These are phyloP conservation scores for Grus americana DNA, from an alignment of 2,113 vertebrate species.

Conservation along the genomic window DNA sequence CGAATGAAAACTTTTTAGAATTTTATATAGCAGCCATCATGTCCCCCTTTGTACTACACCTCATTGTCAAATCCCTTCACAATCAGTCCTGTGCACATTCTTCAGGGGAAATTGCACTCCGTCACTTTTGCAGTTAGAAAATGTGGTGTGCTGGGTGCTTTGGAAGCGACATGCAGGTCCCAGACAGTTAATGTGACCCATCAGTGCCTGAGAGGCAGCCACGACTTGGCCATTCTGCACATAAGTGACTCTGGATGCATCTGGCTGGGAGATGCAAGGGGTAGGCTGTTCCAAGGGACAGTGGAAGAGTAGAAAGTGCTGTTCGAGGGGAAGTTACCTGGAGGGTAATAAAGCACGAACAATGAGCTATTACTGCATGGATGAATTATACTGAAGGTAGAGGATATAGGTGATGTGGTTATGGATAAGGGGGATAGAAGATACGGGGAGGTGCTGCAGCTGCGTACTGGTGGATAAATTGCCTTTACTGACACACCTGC, in stretches of 20 bases:
- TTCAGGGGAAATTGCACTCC: neutral
- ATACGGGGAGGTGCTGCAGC: neutral
- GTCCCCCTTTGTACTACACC: neutral
- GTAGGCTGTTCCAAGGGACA: rapidly evolving
- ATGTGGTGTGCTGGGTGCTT: neutral
- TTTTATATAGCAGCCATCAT: neutral
- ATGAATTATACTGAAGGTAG: neutral
- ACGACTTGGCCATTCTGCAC: neutral
- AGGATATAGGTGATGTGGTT: neutral
- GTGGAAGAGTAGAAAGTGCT: neutral
- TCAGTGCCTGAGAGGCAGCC: neutral
- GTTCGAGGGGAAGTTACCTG: neutral
- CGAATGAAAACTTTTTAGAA: neutral
- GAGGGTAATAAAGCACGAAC: neutral
- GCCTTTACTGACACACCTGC: neutral
- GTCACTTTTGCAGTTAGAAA: neutral
- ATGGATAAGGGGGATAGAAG: neutral
- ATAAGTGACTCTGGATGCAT: neutral
- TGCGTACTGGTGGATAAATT: neutral
- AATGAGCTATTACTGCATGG: neutral
- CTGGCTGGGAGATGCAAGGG: neutral
- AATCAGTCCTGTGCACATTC: neutral
- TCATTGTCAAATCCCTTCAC: neutral
- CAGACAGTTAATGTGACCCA: neutral
- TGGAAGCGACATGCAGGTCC: neutral